Evolutionary conservation across 2,113 vertebrate species (phyloP), one percentile per base, ranked within the genome.

Genomic region (Nothobranchius furzeri): DNA sequence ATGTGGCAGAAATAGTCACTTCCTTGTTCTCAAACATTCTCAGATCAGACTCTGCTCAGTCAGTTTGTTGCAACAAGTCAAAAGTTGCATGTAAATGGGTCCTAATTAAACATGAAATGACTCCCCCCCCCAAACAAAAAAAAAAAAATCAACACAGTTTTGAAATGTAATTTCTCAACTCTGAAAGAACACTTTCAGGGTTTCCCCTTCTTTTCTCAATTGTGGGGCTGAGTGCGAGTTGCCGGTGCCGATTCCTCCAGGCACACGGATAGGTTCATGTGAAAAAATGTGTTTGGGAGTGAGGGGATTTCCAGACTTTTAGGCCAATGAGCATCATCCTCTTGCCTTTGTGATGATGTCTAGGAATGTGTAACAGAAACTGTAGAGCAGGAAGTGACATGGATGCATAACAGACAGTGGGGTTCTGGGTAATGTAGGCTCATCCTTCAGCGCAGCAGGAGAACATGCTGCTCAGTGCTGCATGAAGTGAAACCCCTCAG

Each of bases 341-440:
- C 66, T 50, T 70, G 73, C 74, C 73, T 73, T 25, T 82, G 82
- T 72, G 83, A 85, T 83, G 76, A 67, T 78, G 77, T 85, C 70
- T 70, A 79, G 85, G 85, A 88, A 87, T 88, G 84, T 88, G 79
- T 85, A 83, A 82, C 68, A 74, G 81, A 82, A 88, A 85, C 81
- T 83, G 68, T 75, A 57, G 64, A 73, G 69, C 87, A 84, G 90
- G 87, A 91, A 89, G 85, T 88, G 83, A 89, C 79, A 81, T 68
- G 47, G 66, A 61, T 56, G 1, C 77, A 79, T 53, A 76, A 76
- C 73, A 84, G 66, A 86, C 68, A 46, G 72, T 40, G 40, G 78
- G 40, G 56, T 87, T 76, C 64, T 88, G 85, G 89, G 82, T 83
- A 88, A 83, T 81, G 87, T 85, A 89, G 87, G 85, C 86, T 65